A percentile compares a stretch with the other conserved stretches of the same genome.
These are phyloP conservation scores for Nematostella vectensis DNA, from an alignment of 92 coral and sea anemone genomes.

Conservation along the genomic window DNA sequence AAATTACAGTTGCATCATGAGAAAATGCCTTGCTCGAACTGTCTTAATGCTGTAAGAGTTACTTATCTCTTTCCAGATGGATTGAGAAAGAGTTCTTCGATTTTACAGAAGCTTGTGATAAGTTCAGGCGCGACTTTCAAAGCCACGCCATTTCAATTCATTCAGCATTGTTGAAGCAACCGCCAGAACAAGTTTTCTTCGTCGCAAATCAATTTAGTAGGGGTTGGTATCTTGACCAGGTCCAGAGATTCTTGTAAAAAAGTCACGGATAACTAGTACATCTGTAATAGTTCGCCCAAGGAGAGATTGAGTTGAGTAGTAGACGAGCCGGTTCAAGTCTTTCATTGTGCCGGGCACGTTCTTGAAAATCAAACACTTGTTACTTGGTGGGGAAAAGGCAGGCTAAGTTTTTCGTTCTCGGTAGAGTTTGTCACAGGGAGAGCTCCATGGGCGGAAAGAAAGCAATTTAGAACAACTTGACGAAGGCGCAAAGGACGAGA, in stretches of 20 bases:
- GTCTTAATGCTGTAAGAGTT: too few species aligned
- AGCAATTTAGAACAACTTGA: slow-evolving; percentile 23
- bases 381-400: background rate
- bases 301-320: too few species aligned
- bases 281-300: too few species aligned
- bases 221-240: background rate
- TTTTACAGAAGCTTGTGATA: too few species aligned
- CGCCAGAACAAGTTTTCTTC: background rate
- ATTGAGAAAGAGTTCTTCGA: too few species aligned
- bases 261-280: too few species aligned
- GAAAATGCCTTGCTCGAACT: too few species aligned
- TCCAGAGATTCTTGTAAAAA: background rate
- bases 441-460: background rate
- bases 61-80: too few species aligned
- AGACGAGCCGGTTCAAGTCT: too few species aligned
- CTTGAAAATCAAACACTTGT: too few species aligned
- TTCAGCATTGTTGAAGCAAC: slow-evolving; percentile 7
- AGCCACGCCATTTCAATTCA: slow-evolving; percentile 2
- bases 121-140: background rate
- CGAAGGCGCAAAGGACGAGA: slow-evolving; percentile 15
- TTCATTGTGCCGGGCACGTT: background rate
- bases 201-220: too few species aligned
- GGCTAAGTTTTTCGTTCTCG: background rate
- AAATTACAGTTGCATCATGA: too few species aligned
- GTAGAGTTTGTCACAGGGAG: background rate